Evolutionary conservation across 2,888 invertebrate species (phyloP), one percentile per base, ranked within the genome.

Genomic region (Drosophila paranaensis): DNA sequence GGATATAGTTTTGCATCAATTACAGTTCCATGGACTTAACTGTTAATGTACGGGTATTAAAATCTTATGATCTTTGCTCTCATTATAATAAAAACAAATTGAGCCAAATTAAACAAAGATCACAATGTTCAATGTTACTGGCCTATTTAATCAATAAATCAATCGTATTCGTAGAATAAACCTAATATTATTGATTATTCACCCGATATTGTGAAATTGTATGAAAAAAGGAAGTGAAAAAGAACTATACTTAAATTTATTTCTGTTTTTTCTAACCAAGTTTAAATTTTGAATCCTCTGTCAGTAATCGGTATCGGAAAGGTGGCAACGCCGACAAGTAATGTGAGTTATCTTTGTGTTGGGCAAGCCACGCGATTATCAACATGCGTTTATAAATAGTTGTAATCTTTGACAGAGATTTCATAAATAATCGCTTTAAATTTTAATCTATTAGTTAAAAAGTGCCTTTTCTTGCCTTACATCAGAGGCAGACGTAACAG

Each of bases 401-500:
- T 30, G 39, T 56, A 43, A 46, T 50, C 42, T 60, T 6, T 8
- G 11, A 37, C 5, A 40, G 42, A 42, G 53, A 54, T 54, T 40
- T 16, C n/a, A 56, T 55, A 55, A 30, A 55, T 55, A 42, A 42
- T 40, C 40, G 40, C 5, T 10, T 35, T 43, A 3, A 42, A 43
- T n/a, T 35, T 35, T 56, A 43, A 56, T 56, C 56, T 43, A 56
- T 6, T 3, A 13, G n/a, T 16, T 40, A 4, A 13, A 30, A 30
- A 61, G 74, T 78, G 69, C 75, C 74, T 74, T 63, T 33, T 64
- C 43, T 60, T 61, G 57, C 45, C 58, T 35, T 45, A 50, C 25
- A 45, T 40, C 58, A 33, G 39, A 16, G 20, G 20, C 39, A 16
- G 40, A 16, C 30, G 30, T 57, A 43, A 13, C 46, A 14, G 16